Evolutionary conservation across 1,140 invertebrate genomes (phyloP), one percentile per base, ranked within the genome.

Genomic region (Drosophila bocki): DNA sequence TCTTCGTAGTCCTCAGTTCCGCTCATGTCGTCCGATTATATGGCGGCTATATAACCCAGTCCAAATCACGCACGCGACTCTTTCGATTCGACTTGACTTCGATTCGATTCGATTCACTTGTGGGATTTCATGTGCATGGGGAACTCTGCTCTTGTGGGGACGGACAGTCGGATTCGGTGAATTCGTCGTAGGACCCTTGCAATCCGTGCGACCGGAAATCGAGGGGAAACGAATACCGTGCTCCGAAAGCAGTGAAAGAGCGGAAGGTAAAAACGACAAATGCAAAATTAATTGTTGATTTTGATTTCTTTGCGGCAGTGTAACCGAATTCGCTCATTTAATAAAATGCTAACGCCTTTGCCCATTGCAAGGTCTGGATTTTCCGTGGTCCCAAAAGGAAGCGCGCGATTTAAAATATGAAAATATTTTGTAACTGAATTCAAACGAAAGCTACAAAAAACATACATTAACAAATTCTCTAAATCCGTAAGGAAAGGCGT

Each of bases 51-150:
- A 62, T 44, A 65, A 44, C 42, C 35, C 26, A 37, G 17, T 15
- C 44, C 57, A 39, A 48, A 39, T 68, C 44, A 51, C 65, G 62
- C 65, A 62, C 29, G 39, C 57, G 62, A 65, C 29, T 26, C 9
- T 65, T 61, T 15, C 57, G 57, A 33, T 26, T 44, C 13, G 33
- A 44, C 35, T 48, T 48, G 62, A 32, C 33, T 39, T n/a, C 35
- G 35, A 41, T 50, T 33, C 19, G 58, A 60, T 59, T n/a, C 53
- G 33, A 33, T 26, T 50, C 69, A 72, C 67, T 72, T 71, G 53
- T 72, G 67, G 50, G 67, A 72, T 70, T 71, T 71, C 65, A 70
- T 71, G 32, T 58, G 56, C 53, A 15, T 29, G 33, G 19, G 33
- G 17, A 19, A 29, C 9, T 62, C 19, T 44, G 29, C 7, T 32